Base-by-base conservation (phyloP, 2,888 invertebrate genomes). In the Heliconius cydno region DNA sequence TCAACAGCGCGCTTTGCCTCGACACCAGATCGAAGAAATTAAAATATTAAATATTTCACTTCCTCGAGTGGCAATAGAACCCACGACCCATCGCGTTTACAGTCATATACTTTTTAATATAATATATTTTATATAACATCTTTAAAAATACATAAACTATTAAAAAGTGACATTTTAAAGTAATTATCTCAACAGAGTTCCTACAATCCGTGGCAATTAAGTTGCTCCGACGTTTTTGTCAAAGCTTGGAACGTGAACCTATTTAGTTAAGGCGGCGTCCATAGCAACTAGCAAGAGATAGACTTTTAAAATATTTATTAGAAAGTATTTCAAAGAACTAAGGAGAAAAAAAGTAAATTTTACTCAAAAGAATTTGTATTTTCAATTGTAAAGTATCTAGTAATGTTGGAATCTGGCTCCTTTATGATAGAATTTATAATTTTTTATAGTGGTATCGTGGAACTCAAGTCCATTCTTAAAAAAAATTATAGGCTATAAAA, bases 131-230 rank as follows among this genome's bases (percentile, higher is more conserved):
- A 65, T 28, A 25, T 65, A 15, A 2, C 28, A 2, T 10, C 15
- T 25, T 65, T 25, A 65, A 63, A n/a, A 15, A 38, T 6, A 34
- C 9, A 34, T 34, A 74, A 34, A 60, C 73, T 57, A 57, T 72
- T 57, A n/a, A 34, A 72, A 57, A 72, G 72, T 57, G 34, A 41
- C 57, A 13, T n/a, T 30, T 57, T 72, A n/a, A 72, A 72, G 57
- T 30, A 67, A 67, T 52, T 46, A 76, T 67, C 34, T 52, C 60
- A 70, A 70, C 7, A 70, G 60, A 63, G 22, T 70, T 65, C 65
- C 41, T 70, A 60, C 70, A 70, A 70, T 77, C 70, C 60, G 70
- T 57, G 60, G 70, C 77, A 77, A 77, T 77, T 77, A 77, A 77
- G 57, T 70, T 41, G 70, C 60, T 57, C 13, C 46, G 66, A 46